Evolutionary conservation across 2,888 invertebrate species (phyloP), one percentile per base, ranked within the genome.

Genomic region (Dendrolimus pini): DNA sequence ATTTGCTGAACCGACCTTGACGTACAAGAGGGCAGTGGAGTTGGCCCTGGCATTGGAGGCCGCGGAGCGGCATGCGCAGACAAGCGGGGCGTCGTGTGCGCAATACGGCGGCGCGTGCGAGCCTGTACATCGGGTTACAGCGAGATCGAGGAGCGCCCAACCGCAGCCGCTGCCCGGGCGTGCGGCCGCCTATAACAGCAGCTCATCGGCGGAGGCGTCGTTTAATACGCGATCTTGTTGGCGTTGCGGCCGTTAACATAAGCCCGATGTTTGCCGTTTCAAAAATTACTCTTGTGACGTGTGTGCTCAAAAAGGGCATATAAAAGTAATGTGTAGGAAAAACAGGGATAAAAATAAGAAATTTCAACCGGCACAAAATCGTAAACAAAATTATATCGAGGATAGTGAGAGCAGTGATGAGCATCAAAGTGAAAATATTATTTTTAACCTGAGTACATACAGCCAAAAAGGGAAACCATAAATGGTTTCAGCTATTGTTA

Each of bases 1-100:
- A 8, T 69, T 69, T 53, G 63, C 67, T 1, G 71, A 71, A 54
- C 63, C 56, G 42, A 58, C 55, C 2, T 52, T 71, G 9, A 57
- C 67, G 42, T 70, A 68, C 56, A 63, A 64, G 53, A 56, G 57
- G 41, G 69, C 67, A 18, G 65, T 70, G 60, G 69, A 69, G 57
- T 60, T 69, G 57, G 70, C 69, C 57, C 54, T 65, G 42, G 68
- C 14, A 14, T 14, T 14, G 14, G 1, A 14, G 14, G 65, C 65
- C 41, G 63, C 65, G 41, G 62, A 62, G 14, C 52, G 61, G 56
- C 62, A 56, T 52, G 60, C 63, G 59, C 59, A 52, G 30, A 42
- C 9, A 53, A 55, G 54, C 41, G 56, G 42, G 58, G 57, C 52
- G 55, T n/a, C 52, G 30, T 10, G 55, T 54, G 56, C 30, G n/a